phyloP scores from a whole-genome alignment of 2,888 invertebrate species.

The Acrocera orbiculus region DNA sequence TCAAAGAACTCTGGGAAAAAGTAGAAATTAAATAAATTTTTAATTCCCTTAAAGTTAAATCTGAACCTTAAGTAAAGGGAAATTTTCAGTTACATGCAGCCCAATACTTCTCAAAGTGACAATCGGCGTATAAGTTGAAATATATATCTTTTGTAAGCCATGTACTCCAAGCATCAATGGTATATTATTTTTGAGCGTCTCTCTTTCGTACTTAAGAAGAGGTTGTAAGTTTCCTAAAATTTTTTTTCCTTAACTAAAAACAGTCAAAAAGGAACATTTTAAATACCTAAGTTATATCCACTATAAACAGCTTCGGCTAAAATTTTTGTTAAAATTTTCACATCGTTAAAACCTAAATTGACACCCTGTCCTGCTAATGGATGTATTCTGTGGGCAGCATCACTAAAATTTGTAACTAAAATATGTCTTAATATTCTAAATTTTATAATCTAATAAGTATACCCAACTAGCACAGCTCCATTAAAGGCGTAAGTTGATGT shows the following conservation, averaged over 20 bases:
- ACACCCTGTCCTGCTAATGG: conserved; percentile 96
- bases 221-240: conserved; percentile 46
- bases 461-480: conserved; percentile 78
- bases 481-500: conserved; percentile 67
- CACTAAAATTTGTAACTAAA: conserved; percentile 42
- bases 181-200: conserved; percentile 69
- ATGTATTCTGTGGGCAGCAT: conserved; percentile 82
- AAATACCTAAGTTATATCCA: conserved; percentile 54
- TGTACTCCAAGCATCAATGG: conserved; percentile 80
- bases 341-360: conserved; percentile 93
- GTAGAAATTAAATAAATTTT: conserved; percentile 1
- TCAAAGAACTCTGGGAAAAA: too few species aligned
- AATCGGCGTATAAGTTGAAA: conserved; percentile 49
- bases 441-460: conserved; percentile 9
- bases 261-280: background rate
- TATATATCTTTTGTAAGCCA: conserved; percentile 69
- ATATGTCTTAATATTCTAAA: too few species aligned
- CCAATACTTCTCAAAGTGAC: conserved; percentile 70
- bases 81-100: conserved; percentile 59
- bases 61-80: conserved; percentile 55
- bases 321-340: conserved; percentile 49
- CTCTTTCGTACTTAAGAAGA: conserved; percentile 67
- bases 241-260: background rate
- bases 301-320: conserved; percentile 51
- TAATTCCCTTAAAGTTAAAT: background rate